Evolutionary conservation across 2,113 vertebrate species (phyloP), one percentile per base, ranked within the genome.

Genomic region (Tenrec ecaudatus): DNA sequence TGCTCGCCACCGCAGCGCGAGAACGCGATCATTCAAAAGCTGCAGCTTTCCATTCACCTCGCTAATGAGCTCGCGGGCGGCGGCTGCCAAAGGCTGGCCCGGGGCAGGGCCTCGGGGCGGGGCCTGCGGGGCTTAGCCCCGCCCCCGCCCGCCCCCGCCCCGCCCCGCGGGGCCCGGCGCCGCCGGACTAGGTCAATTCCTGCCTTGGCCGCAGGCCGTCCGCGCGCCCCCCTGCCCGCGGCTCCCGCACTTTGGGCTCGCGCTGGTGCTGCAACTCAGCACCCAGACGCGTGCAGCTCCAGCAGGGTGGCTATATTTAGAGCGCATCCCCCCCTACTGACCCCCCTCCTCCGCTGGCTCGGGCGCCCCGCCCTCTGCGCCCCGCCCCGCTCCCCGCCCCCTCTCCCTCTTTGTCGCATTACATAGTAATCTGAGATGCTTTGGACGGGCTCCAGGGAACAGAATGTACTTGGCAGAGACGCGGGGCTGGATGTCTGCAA

Each of bases 381-480:
- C 88, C 97, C 95, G 88, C 93, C 94, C 96, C 90, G 76, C 90
- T 89, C 92, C 92, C 90, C 95, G 96, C 98, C 97, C 96, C 97
- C 98, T 97, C 98, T 98, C 98, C 96, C 98, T 98, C 97, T 98
- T 98, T 98, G 98, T 98, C 98, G 98, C 98, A 98, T 98, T 98
- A 98, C 98, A 98, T 96, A 98, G 98, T 98, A 98, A 98, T 98
- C 98, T 93, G 98, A 98, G 98, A 97, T 97, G 98, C 97, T 91
- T 97, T 98, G 98, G 98, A 98, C 17, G 94, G 95, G 97, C 98
- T 98, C 98, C 98, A 98, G 98, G 98, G 98, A 98, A 98, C 98
- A 98, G 98, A 98, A 98, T 98, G 98, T 98, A 98, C 98, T 98
- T 98, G 98, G 98, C 98, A 98, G 97, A 95, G 96, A 96, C 97